A percentile compares a stretch with the other conserved stretches of the same genome.
Conservation (phyloP, 1,140 invertebrate species). For the Camponotus pennsylvanicus region DNA sequence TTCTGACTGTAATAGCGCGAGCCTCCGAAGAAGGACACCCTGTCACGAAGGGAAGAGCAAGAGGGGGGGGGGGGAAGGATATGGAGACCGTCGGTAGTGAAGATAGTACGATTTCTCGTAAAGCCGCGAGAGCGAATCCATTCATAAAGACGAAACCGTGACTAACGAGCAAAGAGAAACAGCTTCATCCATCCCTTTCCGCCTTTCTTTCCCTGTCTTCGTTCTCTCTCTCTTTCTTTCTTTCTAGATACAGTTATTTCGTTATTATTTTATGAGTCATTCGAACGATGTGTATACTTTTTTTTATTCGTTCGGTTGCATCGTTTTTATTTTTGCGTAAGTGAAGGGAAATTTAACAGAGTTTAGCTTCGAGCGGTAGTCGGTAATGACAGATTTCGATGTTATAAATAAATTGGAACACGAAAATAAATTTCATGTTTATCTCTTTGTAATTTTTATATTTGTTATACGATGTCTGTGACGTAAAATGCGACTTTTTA, state of each 20-base stretch:
- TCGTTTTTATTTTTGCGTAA: too few species aligned
- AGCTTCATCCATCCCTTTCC: slow-evolving; percentile 38
- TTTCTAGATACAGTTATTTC: slow-evolving; percentile 45
- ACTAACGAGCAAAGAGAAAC: slow-evolving; percentile 80
- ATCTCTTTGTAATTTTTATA: neutral
- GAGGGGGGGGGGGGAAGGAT: slow-evolving; percentile 9
- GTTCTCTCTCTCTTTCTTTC: neutral
- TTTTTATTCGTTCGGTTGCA: neutral
- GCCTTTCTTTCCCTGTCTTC: slow-evolving; percentile 5
- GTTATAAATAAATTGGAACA: neutral
- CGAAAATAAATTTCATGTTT: slow-evolving; percentile 25
- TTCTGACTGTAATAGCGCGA: slow-evolving; percentile 70
- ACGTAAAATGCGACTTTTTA: slow-evolving; percentile 8
- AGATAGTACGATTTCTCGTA: slow-evolving; percentile 81
- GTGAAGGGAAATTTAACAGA: neutral
- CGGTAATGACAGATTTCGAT: neutral
- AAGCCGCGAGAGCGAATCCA: slow-evolving; percentile 79
- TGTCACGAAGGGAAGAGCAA: slow-evolving; percentile 62
- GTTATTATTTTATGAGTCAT: slow-evolving; percentile 48
- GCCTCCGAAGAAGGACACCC: slow-evolving; percentile 65
- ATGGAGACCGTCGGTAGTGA: slow-evolving; percentile 70
- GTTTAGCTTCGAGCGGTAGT: neutral
- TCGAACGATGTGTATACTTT: neutral
- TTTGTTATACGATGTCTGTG: too few species aligned
- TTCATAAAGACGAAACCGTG: slow-evolving; percentile 83